These are phyloP conservation scores for Ctenochaetus hawaiiensis DNA, from an alignment of 2,797 vertebrate species.

Conservation along the genomic window DNA sequence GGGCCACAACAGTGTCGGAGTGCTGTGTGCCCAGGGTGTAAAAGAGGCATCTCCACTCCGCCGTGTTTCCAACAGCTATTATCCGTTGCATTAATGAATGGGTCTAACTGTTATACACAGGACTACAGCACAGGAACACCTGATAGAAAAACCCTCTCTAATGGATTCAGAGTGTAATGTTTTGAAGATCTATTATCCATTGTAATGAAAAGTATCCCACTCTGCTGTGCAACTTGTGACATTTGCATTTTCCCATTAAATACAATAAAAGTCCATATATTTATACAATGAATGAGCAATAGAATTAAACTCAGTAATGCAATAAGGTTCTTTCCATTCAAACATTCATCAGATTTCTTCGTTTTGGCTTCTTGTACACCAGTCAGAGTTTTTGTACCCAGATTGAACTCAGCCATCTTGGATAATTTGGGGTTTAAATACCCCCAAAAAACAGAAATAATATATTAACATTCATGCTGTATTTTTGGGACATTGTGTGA, in stretches of 20 bases:
- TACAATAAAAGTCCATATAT: constrained; percentile 3
- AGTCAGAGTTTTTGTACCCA: no score
- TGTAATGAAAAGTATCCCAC: neutral
- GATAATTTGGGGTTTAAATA: neutral
- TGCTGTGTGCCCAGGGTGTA: constrained; percentile 68
- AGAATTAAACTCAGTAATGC: neutral
- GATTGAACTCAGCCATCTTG: constrained; percentile 6
- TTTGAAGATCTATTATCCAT: constrained; percentile 25
- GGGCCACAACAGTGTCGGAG: constrained; percentile 66
- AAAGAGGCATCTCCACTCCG: constrained; percentile 54
- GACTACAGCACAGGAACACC: constrained; percentile 42
- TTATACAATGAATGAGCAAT: neutral
- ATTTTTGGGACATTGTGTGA: constrained; percentile 13
- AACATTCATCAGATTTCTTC: neutral
- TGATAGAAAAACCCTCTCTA: constrained; percentile 34
- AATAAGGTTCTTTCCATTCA: neutral
- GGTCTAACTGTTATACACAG: constrained; percentile 60
- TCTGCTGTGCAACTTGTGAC: neutral
- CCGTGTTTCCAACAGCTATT: constrained; percentile 63
- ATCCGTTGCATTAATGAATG: constrained; percentile 67
- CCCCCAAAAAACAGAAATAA: neutral
- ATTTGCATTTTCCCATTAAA: constrained; percentile 43
- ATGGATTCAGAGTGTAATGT: constrained; percentile 43
- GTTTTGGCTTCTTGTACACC: neutral
- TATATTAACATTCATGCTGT: neutral